Evolutionary conservation across 1,140 invertebrate genomes (phyloP).

Genomic region (Thrips palmi): DNA sequence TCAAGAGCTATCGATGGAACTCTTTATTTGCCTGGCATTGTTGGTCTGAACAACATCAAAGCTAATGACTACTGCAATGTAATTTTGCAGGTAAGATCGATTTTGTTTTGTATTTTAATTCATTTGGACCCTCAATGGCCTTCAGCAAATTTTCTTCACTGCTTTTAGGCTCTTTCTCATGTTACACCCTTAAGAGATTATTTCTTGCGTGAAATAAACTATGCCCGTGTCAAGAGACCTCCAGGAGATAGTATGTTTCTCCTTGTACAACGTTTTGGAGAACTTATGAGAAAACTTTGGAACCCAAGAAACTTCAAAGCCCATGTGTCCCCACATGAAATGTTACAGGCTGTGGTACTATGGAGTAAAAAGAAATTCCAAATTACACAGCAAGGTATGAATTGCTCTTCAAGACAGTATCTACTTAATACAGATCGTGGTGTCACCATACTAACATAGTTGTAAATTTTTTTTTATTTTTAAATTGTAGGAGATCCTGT

Average conservation of each 20-base stretch:
- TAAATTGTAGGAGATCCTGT: slow-evolving; percentile 90
- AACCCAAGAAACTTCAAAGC: slow-evolving; percentile 98
- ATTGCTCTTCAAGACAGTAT: not conserved
- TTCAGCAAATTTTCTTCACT: not conserved
- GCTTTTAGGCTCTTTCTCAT: slow-evolving; percentile 69
- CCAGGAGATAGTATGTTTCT: slow-evolving; percentile 82
- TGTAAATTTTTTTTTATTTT: slow-evolving; percentile 18
- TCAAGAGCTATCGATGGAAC: slow-evolving; percentile 93
- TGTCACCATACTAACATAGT: not conserved
- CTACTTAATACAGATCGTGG: not conserved
- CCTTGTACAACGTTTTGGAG: slow-evolving; percentile 92
- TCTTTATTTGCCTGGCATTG: slow-evolving; percentile 89
- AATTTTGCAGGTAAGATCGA: slow-evolving; percentile 64
- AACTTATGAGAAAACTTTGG: slow-evolving; percentile 95
- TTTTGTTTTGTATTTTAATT: slow-evolving; percentile 3
- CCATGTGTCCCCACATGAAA: slow-evolving; percentile 98
- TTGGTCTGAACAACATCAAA: slow-evolving; percentile 98
- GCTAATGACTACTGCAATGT: slow-evolving; percentile 99
- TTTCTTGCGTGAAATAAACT: slow-evolving; percentile 87
- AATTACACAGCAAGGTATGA: slow-evolving; percentile 85
- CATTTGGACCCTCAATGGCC: not conserved
- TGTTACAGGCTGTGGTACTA: slow-evolving; percentile 96
- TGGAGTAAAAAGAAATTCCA: slow-evolving; percentile 98
- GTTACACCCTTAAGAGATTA: slow-evolving; percentile 87
- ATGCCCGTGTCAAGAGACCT: slow-evolving; percentile 69